Percentiles rank a stretch among this genome's conserved stretches.
Conservation (phyloP, 2,113 vertebrate species). For the Spea bombifrons region DNA sequence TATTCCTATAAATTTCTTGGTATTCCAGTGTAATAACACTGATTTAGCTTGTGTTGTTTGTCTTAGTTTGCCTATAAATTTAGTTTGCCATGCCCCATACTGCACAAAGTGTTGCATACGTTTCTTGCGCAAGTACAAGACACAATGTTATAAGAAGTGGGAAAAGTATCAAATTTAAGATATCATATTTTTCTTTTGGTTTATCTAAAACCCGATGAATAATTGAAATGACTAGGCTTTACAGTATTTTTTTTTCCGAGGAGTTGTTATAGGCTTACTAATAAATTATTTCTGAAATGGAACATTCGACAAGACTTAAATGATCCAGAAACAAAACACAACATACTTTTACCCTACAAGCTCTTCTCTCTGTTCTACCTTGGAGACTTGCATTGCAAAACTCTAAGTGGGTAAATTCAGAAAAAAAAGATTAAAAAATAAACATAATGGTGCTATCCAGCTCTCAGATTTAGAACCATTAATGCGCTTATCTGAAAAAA, state of each 20-base stretch:
- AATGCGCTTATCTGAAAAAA: conserved; percentile 8
- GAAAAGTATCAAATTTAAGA: too few species aligned
- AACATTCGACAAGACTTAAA: background rate
- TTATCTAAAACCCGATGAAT: background rate
- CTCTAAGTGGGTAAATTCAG: background rate
- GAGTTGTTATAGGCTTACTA: background rate
- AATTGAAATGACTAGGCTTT: background rate
- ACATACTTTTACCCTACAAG: background rate
- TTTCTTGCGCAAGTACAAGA: too few species aligned
- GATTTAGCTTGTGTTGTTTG: too few species aligned
- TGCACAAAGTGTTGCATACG: too few species aligned
- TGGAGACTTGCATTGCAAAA: background rate
- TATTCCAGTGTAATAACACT: too few species aligned
- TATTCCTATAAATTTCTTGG: too few species aligned
- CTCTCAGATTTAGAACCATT: background rate
- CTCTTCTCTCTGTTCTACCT: background rate
- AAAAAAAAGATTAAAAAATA: background rate
- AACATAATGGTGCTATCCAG: background rate
- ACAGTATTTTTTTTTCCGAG: background rate
- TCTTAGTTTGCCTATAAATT: too few species aligned
- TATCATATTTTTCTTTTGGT: too few species aligned
- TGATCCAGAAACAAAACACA: background rate
- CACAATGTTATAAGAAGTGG: too few species aligned
- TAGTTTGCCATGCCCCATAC: too few species aligned
- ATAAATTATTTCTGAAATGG: background rate